Conservation (phyloP, 2,888 invertebrate genomes). For the Electrophaes corylata region DNA sequence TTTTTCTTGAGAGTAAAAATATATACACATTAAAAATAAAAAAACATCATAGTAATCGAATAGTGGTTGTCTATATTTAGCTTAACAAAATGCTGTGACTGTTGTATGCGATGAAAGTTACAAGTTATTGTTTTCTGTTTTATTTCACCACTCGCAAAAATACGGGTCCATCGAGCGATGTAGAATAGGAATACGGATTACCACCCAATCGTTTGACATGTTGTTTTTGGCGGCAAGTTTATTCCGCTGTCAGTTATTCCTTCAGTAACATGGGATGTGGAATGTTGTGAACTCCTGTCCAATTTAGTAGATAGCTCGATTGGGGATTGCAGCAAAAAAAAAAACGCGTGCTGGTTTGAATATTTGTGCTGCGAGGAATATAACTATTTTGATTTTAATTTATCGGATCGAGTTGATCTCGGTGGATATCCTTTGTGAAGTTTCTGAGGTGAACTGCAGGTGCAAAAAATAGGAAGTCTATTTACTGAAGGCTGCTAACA, state of each 20-base stretch:
- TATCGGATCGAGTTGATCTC: too few relatives aligned
- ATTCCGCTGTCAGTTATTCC: slow-evolving; percentile 41
- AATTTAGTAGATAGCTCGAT: slow-evolving; percentile 16
- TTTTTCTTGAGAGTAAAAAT: too few relatives aligned
- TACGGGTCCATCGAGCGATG: slow-evolving; percentile 23
- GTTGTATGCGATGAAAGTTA: neutral
- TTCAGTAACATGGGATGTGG: slow-evolving; percentile 12
- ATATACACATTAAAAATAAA: too few relatives aligned
- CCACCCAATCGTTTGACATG: slow-evolving; percentile 33
- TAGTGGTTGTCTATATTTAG: too few relatives aligned
- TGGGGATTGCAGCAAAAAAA: slow-evolving; percentile 12
- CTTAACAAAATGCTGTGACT: too few relatives aligned
- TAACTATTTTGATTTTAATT: too few relatives aligned
- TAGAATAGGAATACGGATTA: slow-evolving; percentile 42
- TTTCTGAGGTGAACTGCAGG: too few relatives aligned
- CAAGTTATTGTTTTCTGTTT: neutral
- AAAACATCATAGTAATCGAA: too few relatives aligned
- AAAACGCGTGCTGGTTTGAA: neutral
- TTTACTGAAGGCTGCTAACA: too few relatives aligned
- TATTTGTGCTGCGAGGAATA: neutral
- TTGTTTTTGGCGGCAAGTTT: slow-evolving; percentile 38
- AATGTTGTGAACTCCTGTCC: slow-evolving; percentile 16
- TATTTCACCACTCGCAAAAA: neutral
- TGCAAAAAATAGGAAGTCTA: too few relatives aligned
- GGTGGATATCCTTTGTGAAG: too few relatives aligned